Evolutionary conservation across 2,888 invertebrate species (phyloP), one percentile per base, ranked within the genome.

Genomic region (Pseudococcus jackbeardsleyi): DNA sequence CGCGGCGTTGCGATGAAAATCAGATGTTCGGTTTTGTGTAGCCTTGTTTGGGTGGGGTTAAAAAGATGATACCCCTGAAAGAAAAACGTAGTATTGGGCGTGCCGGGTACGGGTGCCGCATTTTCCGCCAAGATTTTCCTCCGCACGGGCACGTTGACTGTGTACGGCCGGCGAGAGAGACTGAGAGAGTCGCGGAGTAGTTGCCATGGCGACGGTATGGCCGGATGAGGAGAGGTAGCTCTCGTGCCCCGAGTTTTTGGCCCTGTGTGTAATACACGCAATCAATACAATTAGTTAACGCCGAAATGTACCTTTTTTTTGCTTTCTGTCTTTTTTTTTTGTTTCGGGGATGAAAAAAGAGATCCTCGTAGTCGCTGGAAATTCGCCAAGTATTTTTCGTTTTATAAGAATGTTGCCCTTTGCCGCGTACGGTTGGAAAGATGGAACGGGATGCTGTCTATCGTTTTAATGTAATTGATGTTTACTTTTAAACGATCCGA

Each of bases 241-340:
- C 85, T 85, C 85, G 85, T 26, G 50, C 54, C 39, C 39, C 39
- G 12, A 48, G 48, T 19, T 85, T 85, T 85, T 50, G 33, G 48
- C 33, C 85, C 50, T 85, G 85, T 54, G 85, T 85, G 50, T 84
- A 85, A 85, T 54, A 85, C 85, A 85, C 85, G 85, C 85, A 85
- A 85, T 85, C 85, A 85, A 85, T 85, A 85, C 85, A 85, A 85
- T 85, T 54, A 85, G 85, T 50, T 54, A 85, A 85, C 85, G 85
- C 54, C 54, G 50, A 85, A 85, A 85, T 85, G 54, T 85, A 85
- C 50, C 48, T 84, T 84, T 84, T 50, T 84, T 82, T 42, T 42
- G 42, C 15, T 39, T 77, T 22, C 9, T 77, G 17, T 77, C 33
- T 39, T 26, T 39, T 26, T 77, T 15, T 19, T 84, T 59, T 54